Conservation (phyloP, 2,113 vertebrate genomes). For the Brachyistius frenatus region DNA sequence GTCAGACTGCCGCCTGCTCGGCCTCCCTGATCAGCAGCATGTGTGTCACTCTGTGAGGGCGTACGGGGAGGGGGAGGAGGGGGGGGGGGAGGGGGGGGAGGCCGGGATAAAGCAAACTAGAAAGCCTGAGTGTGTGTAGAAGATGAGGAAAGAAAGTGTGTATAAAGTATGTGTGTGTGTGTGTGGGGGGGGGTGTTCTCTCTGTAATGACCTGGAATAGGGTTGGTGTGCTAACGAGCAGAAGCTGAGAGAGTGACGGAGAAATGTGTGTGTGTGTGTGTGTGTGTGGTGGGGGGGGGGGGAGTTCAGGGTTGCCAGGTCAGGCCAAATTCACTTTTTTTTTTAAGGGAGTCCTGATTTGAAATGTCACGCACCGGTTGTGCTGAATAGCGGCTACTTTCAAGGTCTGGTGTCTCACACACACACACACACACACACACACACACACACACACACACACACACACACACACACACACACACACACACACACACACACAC, state of each 20-base stretch:
- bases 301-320: conserved; percentile 48
- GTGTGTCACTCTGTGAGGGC: conserved; percentile 42
- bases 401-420: conserved; percentile 44
- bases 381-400: conserved; percentile 70
- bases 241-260: conserved; percentile 14
- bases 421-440: conserved; percentile 21
- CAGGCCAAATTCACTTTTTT: conserved; percentile 30
- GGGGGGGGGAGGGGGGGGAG: background rate
- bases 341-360: conserved; percentile 31
- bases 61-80: background rate
- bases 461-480: conserved; percentile 7
- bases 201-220: conserved; percentile 64
- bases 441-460: conserved; percentile 31
- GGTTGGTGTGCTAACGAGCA: conserved; percentile 61
- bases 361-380: conserved; percentile 76
- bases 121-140: conserved; percentile 22
- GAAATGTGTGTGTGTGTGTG: background rate
- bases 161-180: conserved; percentile 3
- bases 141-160: conserved; percentile 20
- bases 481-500: background rate
- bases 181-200: background rate
- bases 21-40: conserved; percentile 51
- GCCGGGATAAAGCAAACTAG: conserved; percentile 13
- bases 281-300: conserved; percentile 8
- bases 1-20: conserved; percentile 61